Evolutionary conservation across 1,140 invertebrate genomes (phyloP), one percentile per base, ranked within the genome.

Genomic region (Drosophila murphyi): DNA sequence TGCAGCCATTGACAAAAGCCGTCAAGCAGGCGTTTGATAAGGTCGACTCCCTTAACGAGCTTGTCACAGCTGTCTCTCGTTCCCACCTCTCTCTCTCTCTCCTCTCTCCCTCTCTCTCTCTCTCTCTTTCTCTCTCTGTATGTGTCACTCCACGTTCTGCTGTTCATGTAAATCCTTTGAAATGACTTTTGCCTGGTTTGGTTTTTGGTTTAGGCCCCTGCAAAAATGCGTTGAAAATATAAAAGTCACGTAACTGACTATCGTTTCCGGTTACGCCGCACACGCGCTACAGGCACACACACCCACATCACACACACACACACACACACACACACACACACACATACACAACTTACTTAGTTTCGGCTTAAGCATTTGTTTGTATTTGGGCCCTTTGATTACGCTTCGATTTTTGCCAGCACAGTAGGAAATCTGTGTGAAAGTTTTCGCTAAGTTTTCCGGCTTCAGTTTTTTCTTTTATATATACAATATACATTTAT

Each of bases 221-320:
- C 45, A 77, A 83, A 77, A 87, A 88, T 88, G 72, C 83, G 83
- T 87, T 82, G 76, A 83, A 86, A 88, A 87, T 88, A 88, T 88
- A 83, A 88, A 87, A 87, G 82, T 87, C 82, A 86, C 82, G 83
- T 87, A 87, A 88, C 82, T 88, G 76, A 76, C 73, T 88, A 64
- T 67, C 76, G 85, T 87, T 83, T 87, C 83, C 83, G 86, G 67
- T 82, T 76, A 52, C 57, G 67, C 45, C 78, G 75, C 71, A 88
- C 82, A 87, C 79, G 83, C 83, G 69, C 64, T 70, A 48, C 51
- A 48, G 69, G 48, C 59, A 80, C 72, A 62, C 60, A 61, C 54
- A 20, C 20, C 20, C 20, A 20, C 20, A 20, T 20, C n/a, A 12
- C 12, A 12, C 12, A 12, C 50, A 80, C 67, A 63, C 56, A 62